phyloP scores from a whole-genome alignment of 2,113 vertebrate genomes.

The Hoplias malabaricus region DNA sequence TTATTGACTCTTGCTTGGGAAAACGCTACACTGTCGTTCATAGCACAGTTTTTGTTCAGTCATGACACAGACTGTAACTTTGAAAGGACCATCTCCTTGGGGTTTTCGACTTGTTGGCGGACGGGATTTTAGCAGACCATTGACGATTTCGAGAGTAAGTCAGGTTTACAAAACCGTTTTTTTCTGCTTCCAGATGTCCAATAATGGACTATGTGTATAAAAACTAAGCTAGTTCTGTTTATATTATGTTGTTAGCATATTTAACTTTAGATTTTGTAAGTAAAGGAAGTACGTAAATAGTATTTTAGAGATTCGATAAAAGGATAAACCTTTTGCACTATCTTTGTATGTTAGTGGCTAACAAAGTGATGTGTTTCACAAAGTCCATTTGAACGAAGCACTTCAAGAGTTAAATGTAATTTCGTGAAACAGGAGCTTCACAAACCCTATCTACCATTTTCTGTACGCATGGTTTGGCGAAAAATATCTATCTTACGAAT shows the following conservation, averaged over 20 bases:
- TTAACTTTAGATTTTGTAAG: too few species aligned
- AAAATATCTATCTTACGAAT: not conserved
- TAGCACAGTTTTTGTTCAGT: not conserved
- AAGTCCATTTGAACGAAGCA: too few species aligned
- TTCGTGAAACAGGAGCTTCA: not conserved
- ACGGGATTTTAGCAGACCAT: slow-evolving; percentile 90
- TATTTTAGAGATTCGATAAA: too few species aligned
- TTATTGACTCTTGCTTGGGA: slow-evolving; percentile 12
- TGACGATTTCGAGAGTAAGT: slow-evolving; percentile 94
- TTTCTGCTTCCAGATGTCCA: not conserved
- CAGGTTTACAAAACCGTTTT: not conserved
- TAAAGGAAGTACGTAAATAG: too few species aligned
- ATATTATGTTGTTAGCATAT: too few species aligned
- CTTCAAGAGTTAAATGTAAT: too few species aligned
- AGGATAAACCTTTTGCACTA: too few species aligned
- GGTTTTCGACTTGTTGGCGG: slow-evolving; percentile 94
- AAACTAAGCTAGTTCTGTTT: not conserved
- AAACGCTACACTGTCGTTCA: not conserved
- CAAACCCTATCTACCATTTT: slow-evolving; percentile 29
- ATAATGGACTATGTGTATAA: not conserved
- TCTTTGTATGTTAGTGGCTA: too few species aligned
- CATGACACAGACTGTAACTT: slow-evolving; percentile 86
- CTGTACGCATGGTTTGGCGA: slow-evolving; percentile 11
- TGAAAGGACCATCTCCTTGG: slow-evolving; percentile 92
- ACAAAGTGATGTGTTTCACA: too few species aligned